Evolutionary conservation across 1,140 invertebrate species (phyloP).

Genomic region (Drosophila aff.): DNA sequence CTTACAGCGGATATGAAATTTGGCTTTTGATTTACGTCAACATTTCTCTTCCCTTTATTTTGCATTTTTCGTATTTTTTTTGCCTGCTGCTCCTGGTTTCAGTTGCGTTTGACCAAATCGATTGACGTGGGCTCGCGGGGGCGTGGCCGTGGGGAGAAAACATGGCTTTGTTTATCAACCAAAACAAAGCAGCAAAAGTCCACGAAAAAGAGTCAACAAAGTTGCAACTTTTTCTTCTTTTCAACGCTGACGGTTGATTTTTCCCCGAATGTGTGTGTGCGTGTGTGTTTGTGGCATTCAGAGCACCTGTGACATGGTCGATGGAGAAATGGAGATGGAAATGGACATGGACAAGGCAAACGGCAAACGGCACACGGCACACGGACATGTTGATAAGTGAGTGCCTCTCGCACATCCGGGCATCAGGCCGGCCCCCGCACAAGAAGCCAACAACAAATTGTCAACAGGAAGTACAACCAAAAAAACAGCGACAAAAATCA

Average conservation of each 20-base stretch:
- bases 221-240: conserved; percentile 56
- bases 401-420: conserved; percentile 58
- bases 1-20: conserved; percentile 83
- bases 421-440: conserved; percentile 34
- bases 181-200: conserved; percentile 66
- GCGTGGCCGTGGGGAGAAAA: conserved; percentile 39
- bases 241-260: conserved; percentile 25
- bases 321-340: conserved; percentile 16
- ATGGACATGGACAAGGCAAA: conserved; percentile 38
- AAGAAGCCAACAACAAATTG: conserved; percentile 74
- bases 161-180: conserved; percentile 80
- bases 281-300: conserved; percentile 55
- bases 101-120: conserved; percentile 63
- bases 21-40: conserved; percentile 84
- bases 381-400: conserved; percentile 60
- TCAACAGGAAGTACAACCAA: conserved; percentile 76
- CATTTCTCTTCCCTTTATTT: conserved; percentile 32
- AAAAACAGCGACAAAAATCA: conserved; percentile 25
- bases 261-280: conserved; percentile 3
- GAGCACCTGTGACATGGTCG: conserved; percentile 75
- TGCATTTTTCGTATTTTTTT: neutral
- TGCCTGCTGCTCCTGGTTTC: conserved; percentile 35
- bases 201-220: conserved; percentile 66
- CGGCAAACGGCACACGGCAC: conserved; percentile 19
- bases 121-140: conserved; percentile 61